Evolutionary conservation across 2,113 vertebrate genomes (phyloP).

Genomic region (Passer montanus): DNA sequence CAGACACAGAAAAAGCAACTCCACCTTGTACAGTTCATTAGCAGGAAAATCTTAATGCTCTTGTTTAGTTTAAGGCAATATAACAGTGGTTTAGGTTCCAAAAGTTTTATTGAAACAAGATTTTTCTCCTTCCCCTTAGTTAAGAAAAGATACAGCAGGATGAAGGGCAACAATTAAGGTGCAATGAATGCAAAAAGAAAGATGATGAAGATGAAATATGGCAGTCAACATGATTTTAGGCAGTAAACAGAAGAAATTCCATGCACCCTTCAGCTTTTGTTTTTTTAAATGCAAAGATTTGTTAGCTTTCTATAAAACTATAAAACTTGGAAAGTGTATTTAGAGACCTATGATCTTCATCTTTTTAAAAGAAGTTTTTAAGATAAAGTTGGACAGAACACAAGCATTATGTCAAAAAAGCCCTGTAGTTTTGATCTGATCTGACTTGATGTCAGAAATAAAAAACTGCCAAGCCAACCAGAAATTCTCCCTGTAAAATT

Average conservation of each 20-base stretch:
- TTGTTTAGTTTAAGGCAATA: neutral
- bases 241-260: neutral
- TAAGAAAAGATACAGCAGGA: neutral
- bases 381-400: neutral
- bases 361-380: neutral
- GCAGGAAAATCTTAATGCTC: neutral
- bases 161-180: neutral
- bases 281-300: neutral
- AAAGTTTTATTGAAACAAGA: neutral
- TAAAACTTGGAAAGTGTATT: neutral
- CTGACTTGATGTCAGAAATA: neutral
- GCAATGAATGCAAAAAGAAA: neutral
- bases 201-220: neutral
- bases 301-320: neutral
- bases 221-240: neutral
- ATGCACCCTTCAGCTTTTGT: fast-evolving
- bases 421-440: neutral
- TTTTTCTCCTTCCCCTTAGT: neutral
- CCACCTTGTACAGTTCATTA: neutral
- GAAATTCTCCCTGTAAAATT: neutral
- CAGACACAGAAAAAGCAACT: neutral
- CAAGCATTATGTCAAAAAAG: neutral
- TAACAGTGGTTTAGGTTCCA: neutral
- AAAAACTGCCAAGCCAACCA: neutral
- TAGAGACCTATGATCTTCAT: neutral